phyloP scores from a whole-genome alignment of 2,797 vertebrate species.

The Anguilla anguilla region DNA sequence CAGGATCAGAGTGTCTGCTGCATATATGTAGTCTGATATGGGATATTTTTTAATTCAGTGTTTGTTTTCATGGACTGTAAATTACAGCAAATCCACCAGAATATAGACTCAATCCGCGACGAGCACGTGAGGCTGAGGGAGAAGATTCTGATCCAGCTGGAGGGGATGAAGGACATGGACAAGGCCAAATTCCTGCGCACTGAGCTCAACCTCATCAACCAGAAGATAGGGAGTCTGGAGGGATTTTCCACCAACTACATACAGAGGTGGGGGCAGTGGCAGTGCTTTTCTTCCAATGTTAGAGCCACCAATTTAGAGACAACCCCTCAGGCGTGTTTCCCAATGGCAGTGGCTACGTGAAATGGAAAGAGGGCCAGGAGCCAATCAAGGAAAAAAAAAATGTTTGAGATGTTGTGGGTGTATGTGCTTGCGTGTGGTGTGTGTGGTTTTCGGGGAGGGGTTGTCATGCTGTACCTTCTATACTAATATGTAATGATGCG shows the following conservation, averaged over 20 bases:
- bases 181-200: constrained; percentile 86
- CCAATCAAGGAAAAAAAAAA: not conserved
- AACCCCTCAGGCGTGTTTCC: not conserved
- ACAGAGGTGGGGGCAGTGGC: constrained; percentile 76
- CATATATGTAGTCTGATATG: no score
- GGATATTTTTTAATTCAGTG: not conserved
- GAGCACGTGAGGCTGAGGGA: constrained; percentile 82
- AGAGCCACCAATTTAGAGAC: not conserved
- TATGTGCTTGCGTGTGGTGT: no score
- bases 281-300: not conserved
- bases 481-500: not conserved
- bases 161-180: constrained; percentile 81
- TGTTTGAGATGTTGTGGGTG: not conserved
- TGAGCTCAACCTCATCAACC: constrained; percentile 80
- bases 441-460: no score
- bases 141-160: constrained; percentile 66
- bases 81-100: constrained; percentile 77
- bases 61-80: constrained; percentile 29
- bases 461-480: not conserved
- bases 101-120: constrained; percentile 77
- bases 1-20: not conserved
- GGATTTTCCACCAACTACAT: constrained; percentile 82
- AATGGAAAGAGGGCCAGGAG: not conserved
- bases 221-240: constrained; percentile 83
- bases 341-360: not conserved